These are phyloP conservation scores for Neoaliturus tenellus DNA, from an alignment of 2,888 invertebrate species.

Conservation along the genomic window DNA sequence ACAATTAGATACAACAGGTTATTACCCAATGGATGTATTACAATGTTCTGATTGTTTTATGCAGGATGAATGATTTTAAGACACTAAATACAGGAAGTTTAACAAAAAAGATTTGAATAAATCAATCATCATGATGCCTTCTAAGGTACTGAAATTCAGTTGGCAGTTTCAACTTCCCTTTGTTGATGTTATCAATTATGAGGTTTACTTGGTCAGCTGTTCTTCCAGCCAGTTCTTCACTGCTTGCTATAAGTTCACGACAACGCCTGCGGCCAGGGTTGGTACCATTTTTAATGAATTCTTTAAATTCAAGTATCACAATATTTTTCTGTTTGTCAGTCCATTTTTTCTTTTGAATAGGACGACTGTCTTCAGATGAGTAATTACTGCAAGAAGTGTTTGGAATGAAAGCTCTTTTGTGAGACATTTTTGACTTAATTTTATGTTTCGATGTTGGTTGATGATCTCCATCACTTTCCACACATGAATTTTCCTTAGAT, in stretches of 20 bases:
- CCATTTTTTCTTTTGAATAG: neutral
- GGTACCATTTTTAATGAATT: neutral
- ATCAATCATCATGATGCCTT: no score
- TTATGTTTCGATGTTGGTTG: neutral
- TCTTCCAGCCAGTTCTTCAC: neutral
- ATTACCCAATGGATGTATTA: no score
- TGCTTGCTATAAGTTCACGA: neutral
- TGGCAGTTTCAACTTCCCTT: neutral
- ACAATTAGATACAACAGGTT: no score
- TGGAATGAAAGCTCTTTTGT: neutral
- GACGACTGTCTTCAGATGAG: neutral
- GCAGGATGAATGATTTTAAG: no score
- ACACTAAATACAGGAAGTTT: no score
- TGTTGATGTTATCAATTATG: slow-evolving; percentile 9
- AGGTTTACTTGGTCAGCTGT: slow-evolving; percentile 3
- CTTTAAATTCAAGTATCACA: slow-evolving; percentile 2
- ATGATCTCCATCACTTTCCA: neutral
- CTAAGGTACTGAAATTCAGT: neutral
- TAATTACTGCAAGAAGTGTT: neutral
- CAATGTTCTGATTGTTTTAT: no score
- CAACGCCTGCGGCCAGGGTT: neutral
- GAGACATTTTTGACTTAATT: neutral
- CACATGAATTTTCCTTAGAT: neutral
- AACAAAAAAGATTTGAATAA: no score
- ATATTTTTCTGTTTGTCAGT: neutral